Conservation (phyloP, 2,888 invertebrate genomes). For the Dasypolia templi region DNA sequence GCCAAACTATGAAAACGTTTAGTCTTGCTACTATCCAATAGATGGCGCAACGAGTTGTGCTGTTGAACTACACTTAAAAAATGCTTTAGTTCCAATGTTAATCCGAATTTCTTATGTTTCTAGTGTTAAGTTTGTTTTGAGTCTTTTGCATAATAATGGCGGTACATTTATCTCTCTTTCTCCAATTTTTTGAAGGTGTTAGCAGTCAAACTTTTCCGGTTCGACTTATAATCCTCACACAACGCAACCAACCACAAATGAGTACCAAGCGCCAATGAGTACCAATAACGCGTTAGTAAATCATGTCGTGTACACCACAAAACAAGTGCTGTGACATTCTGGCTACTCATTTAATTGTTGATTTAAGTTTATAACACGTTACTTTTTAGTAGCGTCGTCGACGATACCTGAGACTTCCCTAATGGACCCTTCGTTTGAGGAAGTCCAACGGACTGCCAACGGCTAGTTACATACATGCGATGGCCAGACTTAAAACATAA, state of each 20-base stretch:
- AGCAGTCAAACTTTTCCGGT: neutral
- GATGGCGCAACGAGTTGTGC: slow-evolving; percentile 48
- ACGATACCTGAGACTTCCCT: neutral
- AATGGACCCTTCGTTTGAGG: neutral
- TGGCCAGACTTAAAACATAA: neutral
- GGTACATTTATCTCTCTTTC: neutral
- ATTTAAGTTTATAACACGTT: neutral
- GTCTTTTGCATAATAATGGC: neutral
- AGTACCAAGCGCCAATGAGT: neutral
- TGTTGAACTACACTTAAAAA: too few relatives aligned
- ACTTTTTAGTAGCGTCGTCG: neutral
- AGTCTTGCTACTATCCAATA: slow-evolving; percentile 24
- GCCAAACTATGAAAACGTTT: slow-evolving; percentile 49
- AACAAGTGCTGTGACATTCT: neutral
- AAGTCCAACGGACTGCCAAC: neutral
- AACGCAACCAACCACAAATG: neutral
- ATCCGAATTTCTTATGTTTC: neutral
- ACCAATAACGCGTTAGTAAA: neutral
- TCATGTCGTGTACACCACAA: neutral
- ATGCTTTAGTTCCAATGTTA: neutral
- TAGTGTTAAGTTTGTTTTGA: neutral
- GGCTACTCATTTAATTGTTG: neutral
- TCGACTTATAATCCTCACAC: neutral
- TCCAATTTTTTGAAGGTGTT: neutral
- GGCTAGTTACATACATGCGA: neutral